These are phyloP conservation scores for Megaceryle torquata DNA, from an alignment of 2,113 vertebrate genomes.

Conservation along the genomic window DNA sequence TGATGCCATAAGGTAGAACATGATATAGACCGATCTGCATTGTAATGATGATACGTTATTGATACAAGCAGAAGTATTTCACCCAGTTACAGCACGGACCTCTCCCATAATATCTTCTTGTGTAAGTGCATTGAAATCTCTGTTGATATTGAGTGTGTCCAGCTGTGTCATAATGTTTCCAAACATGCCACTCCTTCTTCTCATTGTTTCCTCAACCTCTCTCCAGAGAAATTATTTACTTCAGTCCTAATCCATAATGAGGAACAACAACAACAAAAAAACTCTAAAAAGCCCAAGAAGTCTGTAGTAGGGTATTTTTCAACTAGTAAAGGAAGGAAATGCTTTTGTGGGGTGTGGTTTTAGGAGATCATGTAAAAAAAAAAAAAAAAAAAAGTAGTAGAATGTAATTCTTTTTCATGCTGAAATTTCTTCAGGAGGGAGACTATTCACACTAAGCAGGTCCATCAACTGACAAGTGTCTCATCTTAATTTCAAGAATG, in stretches of 20 bases:
- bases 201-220: constrained; percentile 41
- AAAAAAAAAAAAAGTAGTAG: no score
- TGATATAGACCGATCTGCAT: not conserved
- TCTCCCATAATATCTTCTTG: constrained; percentile 47
- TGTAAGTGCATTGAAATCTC: constrained; percentile 53
- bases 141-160: constrained; percentile 40
- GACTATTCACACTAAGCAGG: not conserved
- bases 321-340: not conserved
- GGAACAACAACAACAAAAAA: not conserved
- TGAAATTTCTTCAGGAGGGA: not conserved
- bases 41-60: not conserved
- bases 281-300: not conserved
- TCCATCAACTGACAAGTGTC: not conserved
- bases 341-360: not conserved
- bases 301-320: not conserved
- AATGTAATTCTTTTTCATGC: not conserved
- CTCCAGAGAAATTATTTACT: not conserved
- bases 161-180: constrained; percentile 58
- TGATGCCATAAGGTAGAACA: not conserved
- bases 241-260: not conserved
- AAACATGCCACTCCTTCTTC: constrained; percentile 57
- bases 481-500: not conserved
- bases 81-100: not conserved
- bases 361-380: not conserved
- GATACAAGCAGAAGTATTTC: constrained; percentile 40